A percentile compares a stretch with the other conserved stretches of the same genome.
Evolutionary conservation across 2,888 invertebrate genomes (phyloP).

Genomic region (Therioaphis trifolii): DNA sequence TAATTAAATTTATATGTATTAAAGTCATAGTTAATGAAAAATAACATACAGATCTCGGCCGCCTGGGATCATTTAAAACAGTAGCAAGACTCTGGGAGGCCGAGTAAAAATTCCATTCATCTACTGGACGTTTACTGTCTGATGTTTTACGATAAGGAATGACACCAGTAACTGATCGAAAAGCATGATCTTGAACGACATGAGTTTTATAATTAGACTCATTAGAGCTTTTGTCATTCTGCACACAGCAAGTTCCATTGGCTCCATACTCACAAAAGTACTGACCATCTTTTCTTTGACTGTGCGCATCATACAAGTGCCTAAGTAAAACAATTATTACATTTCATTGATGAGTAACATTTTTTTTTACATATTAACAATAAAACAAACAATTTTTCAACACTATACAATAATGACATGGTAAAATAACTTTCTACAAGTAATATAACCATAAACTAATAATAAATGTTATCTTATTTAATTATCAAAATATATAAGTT

Average conservation of each 20-base stretch:
- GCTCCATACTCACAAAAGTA: conserved; percentile 88
- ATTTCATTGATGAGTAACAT: background rate
- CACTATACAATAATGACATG: background rate
- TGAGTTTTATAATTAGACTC: conserved; percentile 90
- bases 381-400: background rate
- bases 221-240: conserved; percentile 89
- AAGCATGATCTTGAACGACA: conserved; percentile 77
- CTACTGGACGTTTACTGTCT: conserved; percentile 69
- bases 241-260: conserved; percentile 85
- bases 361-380: background rate
- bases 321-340: conserved; percentile 70
- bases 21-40: background rate
- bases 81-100: conserved; percentile 95
- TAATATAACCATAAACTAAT: background rate
- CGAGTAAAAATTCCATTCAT: conserved; percentile 86
- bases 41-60: conserved; percentile 81
- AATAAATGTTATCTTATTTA: background rate
- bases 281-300: conserved; percentile 86
- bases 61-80: conserved; percentile 93
- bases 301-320: conserved; percentile 83
- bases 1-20: background rate
- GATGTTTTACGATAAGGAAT: conserved; percentile 64
- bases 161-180: conserved; percentile 8
- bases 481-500: too few species aligned
- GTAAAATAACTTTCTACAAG: background rate